Base-by-base conservation (phyloP, 2,797 vertebrate genomes). In the Lutjanus argentimaculatus region DNA sequence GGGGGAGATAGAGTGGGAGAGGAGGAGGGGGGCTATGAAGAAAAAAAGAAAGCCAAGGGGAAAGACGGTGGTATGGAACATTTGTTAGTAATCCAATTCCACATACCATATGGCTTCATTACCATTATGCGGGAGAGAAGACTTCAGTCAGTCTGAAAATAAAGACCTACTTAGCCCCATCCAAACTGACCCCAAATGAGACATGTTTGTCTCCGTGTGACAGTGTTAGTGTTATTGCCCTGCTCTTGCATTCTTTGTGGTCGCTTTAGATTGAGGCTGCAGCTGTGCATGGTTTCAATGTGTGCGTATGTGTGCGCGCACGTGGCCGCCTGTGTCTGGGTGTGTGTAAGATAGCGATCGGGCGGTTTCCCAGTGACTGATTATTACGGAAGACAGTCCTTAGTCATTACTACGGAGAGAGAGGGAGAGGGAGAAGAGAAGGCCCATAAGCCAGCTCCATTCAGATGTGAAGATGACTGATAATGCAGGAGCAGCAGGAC, bases 401-500 rank as follows among this genome's bases (percentile, higher is more conserved):
- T 89, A 91, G 91, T 95, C 90, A 93, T 92, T 92, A 88, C 89
- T 84, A 86, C 58, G 40, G 30, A 57, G 63, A 73, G 82, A 55
- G 74, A 65, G 59, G 67, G 57, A 11, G 61, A 73, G 55, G 65
- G 62, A 67, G 77, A 86, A 84, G 91, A 93, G 94, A 94, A 92
- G 92, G 91, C 91, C 93, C 93, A 95, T 96, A 95, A 95, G 89
- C 88, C 94, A 95, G 93, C 94, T 95, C 94, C 94, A 92, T 87
- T 96, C 90, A 93, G 92, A 96, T 94, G 95, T 96, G 95, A 96
- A 96, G 95, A 97, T 97, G 97, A 97, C 93, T 92, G 96, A 98
- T 97, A 95, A 91, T 89, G 92, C 92, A 91, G 93, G 93, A 94
- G 95, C 95, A 96, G 92, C 80, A 86, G 95, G 94, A 95, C 95